phyloP scores from a whole-genome alignment of 1,140 invertebrate species.

The Belonocnema kinseyi region DNA sequence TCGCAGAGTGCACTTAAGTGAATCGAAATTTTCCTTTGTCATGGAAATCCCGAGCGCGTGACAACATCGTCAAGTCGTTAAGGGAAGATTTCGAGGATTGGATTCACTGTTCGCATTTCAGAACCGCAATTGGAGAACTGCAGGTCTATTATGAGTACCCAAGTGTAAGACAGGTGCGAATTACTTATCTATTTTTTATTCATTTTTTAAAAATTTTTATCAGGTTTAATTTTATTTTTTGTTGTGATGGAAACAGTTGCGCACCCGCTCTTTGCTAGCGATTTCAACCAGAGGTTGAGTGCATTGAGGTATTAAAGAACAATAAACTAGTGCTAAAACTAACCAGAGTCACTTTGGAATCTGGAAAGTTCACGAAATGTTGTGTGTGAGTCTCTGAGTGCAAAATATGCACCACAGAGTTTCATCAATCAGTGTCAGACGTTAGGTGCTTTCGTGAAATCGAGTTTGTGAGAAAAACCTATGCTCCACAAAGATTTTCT shows the following conservation, averaged over 20 bases:
- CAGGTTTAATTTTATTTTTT: neutral
- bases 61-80: neutral
- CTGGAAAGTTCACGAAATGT: too few relatives aligned
- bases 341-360: neutral
- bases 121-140: neutral
- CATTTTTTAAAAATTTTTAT: neutral
- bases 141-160: neutral
- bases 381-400: neutral
- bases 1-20: conserved; percentile 5
- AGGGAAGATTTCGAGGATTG: neutral
- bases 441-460: neutral
- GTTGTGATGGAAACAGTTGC: neutral
- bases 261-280: neutral
- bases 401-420: neutral
- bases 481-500: neutral
- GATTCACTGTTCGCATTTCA: neutral
- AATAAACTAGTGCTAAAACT: neutral
- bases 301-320: neutral
- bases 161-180: neutral
- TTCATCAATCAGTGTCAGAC: neutral
- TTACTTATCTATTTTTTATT: neutral
- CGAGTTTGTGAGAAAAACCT: neutral
- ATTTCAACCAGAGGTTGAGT: conserved; percentile 1
- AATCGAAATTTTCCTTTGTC: neutral
- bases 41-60: conserved; percentile 18